Percentiles rank a stretch among this genome's conserved stretches.
phyloP scores from a whole-genome alignment of 2,113 vertebrate genomes.

The Sterna hirundo region DNA sequence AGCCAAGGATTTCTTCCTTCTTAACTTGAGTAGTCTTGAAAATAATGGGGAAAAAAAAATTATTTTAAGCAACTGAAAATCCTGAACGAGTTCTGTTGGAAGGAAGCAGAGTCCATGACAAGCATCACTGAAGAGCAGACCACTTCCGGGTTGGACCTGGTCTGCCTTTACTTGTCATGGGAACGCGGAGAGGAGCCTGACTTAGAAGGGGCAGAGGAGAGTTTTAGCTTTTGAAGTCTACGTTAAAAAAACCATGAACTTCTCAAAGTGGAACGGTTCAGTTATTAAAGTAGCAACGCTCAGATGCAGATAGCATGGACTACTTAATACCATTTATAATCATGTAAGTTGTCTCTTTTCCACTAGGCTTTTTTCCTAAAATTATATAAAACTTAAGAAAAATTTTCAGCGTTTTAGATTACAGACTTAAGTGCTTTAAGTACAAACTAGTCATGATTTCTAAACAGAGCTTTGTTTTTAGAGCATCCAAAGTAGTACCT shows the following conservation, averaged over 20 bases:
- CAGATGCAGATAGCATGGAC: background rate
- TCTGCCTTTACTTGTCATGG: background rate
- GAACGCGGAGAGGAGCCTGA: background rate
- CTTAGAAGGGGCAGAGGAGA: background rate
- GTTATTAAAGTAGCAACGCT: background rate
- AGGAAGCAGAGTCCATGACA: background rate
- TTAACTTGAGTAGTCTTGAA: background rate
- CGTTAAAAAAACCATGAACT: background rate
- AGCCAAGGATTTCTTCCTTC: background rate
- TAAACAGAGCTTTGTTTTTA: background rate
- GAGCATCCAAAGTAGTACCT: background rate
- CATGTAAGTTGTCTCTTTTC: fast-evolving
- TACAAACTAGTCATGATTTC: background rate
- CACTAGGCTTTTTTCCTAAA: background rate
- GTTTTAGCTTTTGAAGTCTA: background rate
- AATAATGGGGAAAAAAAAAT: background rate
- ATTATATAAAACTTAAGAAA: background rate
- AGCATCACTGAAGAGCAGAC: background rate
- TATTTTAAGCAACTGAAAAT: background rate
- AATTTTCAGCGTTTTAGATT: background rate
- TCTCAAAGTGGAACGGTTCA: background rate
- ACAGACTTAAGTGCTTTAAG: fast-evolving
- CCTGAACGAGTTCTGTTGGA: background rate
- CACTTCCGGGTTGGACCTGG: background rate
- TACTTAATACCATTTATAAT: no score